A percentile compares a stretch with the other conserved stretches of the same genome.
These are phyloP conservation scores for Drosophila conformis DNA, from an alignment of 2,888 invertebrate genomes.

Conservation along the genomic window DNA sequence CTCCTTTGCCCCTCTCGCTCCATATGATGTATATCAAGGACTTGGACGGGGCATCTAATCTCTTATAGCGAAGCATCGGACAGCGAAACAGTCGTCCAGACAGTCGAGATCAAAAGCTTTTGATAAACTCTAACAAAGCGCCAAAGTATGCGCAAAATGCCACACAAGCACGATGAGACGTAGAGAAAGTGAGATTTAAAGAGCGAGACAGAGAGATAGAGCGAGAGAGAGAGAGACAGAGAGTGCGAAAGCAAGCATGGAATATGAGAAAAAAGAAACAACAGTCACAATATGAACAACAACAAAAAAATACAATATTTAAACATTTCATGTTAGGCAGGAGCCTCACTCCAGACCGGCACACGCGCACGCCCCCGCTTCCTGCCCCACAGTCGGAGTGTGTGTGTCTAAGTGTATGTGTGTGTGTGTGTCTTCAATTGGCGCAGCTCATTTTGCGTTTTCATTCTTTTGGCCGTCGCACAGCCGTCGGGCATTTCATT, in stretches of 20 bases:
- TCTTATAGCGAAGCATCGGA: conserved; percentile 27
- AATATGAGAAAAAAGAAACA: background rate
- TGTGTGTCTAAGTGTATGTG: background rate
- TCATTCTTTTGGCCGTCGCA: conserved; percentile 55
- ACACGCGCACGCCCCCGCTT: background rate
- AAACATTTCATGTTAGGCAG: conserved; percentile 57
- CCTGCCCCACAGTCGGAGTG: background rate
- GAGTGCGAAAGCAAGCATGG: background rate
- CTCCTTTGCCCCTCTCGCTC: background rate
- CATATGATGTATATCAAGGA: conserved; percentile 10
- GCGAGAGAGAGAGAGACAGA: background rate
- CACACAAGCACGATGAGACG: conserved; percentile 26
- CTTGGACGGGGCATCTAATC: conserved; percentile 40
- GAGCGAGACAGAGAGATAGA: background rate
- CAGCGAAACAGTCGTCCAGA: conserved; percentile 50
- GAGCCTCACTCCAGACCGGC: background rate
- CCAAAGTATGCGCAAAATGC: conserved; percentile 64
- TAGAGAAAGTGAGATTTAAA: background rate
- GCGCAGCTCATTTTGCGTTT: conserved; percentile 69
- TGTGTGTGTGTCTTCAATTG: conserved; percentile 53
- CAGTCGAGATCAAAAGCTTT: conserved; percentile 70
- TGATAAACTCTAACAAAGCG: conserved; percentile 67
- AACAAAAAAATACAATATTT: conserved; percentile 52
- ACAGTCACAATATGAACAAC: background rate
- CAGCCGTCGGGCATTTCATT: conserved; percentile 61